Evolutionary conservation across 2,797 vertebrate species (phyloP).

Genomic region (Sebastes flavidus): DNA sequence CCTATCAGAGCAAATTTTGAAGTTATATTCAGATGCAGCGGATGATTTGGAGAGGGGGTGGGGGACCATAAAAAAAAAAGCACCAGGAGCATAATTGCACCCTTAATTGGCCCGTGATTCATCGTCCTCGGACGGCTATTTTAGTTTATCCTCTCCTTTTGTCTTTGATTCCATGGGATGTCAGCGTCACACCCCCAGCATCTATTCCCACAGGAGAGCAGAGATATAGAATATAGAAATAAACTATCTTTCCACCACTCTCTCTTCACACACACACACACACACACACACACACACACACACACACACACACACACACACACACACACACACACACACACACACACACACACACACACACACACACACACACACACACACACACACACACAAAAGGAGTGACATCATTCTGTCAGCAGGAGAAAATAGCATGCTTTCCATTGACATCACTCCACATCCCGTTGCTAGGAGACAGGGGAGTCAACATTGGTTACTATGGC

Average conservation of each 20-base stretch:
- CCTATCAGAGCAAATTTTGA: constrained; percentile 26
- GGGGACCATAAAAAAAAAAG: constrained; percentile 5
- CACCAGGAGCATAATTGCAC: constrained; percentile 31
- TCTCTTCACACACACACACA: constrained; percentile 37
- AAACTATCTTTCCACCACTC: constrained; percentile 47
- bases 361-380: constrained; percentile 42
- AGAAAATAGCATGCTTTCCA: constrained; percentile 80
- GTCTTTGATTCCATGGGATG: constrained; percentile 40
- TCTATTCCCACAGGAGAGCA: constrained; percentile 12
- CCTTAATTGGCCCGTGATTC: constrained; percentile 69
- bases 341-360: constrained; percentile 45
- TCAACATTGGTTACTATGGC: constrained; percentile 82
- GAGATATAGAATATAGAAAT: constrained; percentile 55
- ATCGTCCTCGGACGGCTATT: constrained; percentile 51
- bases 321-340: constrained; percentile 33
- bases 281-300: constrained; percentile 38
- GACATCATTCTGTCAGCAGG: constrained; percentile 74
- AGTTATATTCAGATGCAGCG: constrained; percentile 32
- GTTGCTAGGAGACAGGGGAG: constrained; percentile 81
- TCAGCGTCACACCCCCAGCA: constrained; percentile 23
- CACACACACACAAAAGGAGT: constrained; percentile 61
- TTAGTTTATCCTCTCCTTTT: constrained; percentile 51
- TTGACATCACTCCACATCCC: constrained; percentile 82
- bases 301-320: constrained; percentile 45
- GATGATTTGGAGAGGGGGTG: not conserved